Percentiles rank a stretch among this genome's conserved stretches.
Conservation (phyloP, 2,888 invertebrate species). For the Galeopsomyia nigrocyanea region DNA sequence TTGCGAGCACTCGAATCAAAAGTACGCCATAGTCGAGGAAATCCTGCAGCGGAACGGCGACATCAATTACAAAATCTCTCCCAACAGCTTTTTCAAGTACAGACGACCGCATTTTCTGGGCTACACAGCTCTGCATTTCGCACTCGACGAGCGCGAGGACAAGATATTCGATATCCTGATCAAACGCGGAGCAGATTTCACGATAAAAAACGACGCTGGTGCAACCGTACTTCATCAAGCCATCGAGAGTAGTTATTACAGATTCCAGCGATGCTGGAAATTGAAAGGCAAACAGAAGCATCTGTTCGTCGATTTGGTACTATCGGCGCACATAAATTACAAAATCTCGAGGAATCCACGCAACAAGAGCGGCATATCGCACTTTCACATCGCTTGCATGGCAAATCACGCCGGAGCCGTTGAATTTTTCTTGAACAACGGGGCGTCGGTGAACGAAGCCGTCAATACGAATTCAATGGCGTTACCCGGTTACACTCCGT, state of each 20-base stretch:
- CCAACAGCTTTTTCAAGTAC: background rate
- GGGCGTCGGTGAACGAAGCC: background rate
- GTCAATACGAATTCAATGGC: background rate
- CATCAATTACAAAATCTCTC: constrained; percentile 21
- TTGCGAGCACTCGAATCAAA: background rate
- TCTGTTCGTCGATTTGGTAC: background rate
- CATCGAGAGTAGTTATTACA: background rate
- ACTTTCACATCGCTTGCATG: constrained; percentile 29
- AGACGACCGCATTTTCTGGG: background rate
- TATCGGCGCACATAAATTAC: background rate
- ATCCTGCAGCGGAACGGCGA: background rate
- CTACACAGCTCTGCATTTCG: constrained; percentile 21
- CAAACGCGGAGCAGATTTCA: constrained; percentile 1
- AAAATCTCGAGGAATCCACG: background rate
- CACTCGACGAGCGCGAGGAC: background rate
- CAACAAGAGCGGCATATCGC: constrained; percentile 18
- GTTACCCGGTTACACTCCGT: constrained; percentile 17
- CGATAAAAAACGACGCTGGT: background rate
- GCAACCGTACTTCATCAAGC: constrained; percentile 1
- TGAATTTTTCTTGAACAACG: constrained; percentile 6
- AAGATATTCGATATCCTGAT: background rate
- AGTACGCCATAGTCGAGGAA: background rate
- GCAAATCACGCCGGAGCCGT: background rate
- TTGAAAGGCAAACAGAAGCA: background rate
- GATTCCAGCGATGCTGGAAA: background rate